Conservation (phyloP, 2,888 invertebrate genomes). For the Tromatobia lineatoria region DNA sequence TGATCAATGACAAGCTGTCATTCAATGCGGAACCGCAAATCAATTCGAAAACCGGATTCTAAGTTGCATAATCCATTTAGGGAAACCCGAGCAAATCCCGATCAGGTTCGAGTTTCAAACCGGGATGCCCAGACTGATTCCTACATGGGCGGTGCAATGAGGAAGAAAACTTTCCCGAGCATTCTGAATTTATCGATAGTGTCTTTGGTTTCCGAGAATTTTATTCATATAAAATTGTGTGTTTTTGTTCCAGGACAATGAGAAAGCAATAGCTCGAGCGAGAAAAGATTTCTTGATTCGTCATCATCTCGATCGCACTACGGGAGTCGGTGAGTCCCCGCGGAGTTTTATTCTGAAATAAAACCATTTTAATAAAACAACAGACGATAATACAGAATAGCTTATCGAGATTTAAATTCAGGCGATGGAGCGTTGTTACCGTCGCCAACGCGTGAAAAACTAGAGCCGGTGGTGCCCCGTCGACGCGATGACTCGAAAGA, state of each 20-base stretch:
- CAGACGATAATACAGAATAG: not conserved
- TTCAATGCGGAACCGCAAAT: no score
- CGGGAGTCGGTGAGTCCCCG: constrained; percentile 88
- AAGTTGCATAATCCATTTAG: no score
- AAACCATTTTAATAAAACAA: no score
- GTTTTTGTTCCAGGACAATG: constrained; percentile 79
- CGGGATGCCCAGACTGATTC: no score
- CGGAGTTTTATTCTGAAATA: not conserved
- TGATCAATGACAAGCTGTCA: no score
- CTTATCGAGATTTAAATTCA: constrained; percentile 63
- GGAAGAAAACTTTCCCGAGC: no score
- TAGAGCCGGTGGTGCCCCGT: constrained; percentile 89
- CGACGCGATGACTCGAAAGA: constrained; percentile 87
- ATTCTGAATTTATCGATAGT: no score
- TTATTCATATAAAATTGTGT: no score
- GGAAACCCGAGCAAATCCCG: not conserved
- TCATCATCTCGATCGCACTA: constrained; percentile 91
- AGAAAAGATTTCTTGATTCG: constrained; percentile 90
- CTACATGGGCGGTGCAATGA: not conserved
- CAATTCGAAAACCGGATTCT: no score
- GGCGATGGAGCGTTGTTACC: constrained; percentile 90
- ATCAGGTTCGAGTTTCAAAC: no score
- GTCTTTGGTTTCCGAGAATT: no score
- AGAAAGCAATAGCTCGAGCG: constrained; percentile 84
- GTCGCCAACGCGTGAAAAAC: constrained; percentile 90